Evolutionary conservation across 2,888 invertebrate genomes (phyloP).

Genomic region (Phortica okadai): DNA sequence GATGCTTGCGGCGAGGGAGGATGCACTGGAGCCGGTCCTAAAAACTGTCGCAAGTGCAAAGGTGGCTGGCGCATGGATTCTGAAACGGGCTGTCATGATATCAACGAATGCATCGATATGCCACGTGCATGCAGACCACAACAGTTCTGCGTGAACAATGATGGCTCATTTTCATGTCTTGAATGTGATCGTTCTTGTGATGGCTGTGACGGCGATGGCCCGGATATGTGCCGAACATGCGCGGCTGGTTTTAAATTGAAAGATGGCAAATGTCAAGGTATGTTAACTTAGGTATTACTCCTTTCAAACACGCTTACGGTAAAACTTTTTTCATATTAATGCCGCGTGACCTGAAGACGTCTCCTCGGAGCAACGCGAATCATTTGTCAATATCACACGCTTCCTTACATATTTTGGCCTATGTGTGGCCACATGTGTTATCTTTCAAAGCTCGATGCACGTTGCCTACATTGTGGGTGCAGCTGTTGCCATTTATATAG

Average conservation of each 20-base stretch:
- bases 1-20: conserved; percentile 85
- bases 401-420: conserved; percentile 91
- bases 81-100: conserved; percentile 88
- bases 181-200: conserved; percentile 90
- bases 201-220: conserved; percentile 92
- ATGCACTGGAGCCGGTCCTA: conserved; percentile 83
- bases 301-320: conserved; percentile 33
- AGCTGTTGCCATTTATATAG: conserved; percentile 88
- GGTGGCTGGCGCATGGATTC: conserved; percentile 85
- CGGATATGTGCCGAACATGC: conserved; percentile 92
- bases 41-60: conserved; percentile 80
- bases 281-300: conserved; percentile 56
- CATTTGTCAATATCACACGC: conserved; percentile 81
- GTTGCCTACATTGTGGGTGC: conserved; percentile 88
- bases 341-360: conserved; percentile 73
- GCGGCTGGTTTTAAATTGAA: conserved; percentile 83
- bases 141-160: conserved; percentile 92
- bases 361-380: conserved; percentile 78
- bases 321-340: conserved; percentile 5
- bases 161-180: conserved; percentile 87
- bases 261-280: conserved; percentile 87
- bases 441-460: conserved; percentile 87
- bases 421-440: conserved; percentile 89
- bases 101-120: conserved; percentile 87
- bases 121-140: conserved; percentile 79